These are phyloP conservation scores for Diglossa cyanea DNA, from an alignment of 2,797 vertebrate genomes.

Conservation along the genomic window DNA sequence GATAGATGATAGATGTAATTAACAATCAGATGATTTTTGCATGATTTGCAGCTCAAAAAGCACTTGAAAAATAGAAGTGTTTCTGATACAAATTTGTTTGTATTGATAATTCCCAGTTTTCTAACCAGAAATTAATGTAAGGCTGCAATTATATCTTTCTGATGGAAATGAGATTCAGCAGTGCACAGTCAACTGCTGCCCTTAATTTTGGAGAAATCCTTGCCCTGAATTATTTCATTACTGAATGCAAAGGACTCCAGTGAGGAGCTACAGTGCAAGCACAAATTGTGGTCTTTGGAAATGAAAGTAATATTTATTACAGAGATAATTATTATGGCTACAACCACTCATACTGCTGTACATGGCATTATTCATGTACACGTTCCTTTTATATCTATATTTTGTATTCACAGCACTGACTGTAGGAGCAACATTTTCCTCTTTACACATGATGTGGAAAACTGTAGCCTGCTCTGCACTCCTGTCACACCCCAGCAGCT, in stretches of 20 bases:
- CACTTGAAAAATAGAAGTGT: not conserved
- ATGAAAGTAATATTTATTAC: constrained; percentile 17
- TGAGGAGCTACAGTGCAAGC: not conserved
- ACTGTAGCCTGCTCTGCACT: not conserved
- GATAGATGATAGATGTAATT: not conserved
- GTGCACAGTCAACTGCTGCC: not conserved
- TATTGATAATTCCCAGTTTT: constrained; percentile 8
- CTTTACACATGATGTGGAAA: not conserved
- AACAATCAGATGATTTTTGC: not conserved
- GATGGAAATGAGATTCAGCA: constrained; percentile 1
- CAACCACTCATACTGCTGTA: not conserved
- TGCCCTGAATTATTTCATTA: not conserved
- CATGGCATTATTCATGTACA: not conserved
- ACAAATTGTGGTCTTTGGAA: not conserved
- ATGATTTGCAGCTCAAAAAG: not conserved
- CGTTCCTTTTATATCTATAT: not conserved
- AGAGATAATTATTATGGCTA: not conserved
- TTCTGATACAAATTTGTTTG: not conserved
- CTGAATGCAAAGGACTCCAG: not conserved
- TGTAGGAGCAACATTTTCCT: not conserved
- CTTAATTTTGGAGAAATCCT: not conserved
- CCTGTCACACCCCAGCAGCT: not conserved
- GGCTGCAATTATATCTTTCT: constrained; percentile 7
- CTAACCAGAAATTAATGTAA: not conserved
- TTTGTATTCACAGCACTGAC: not conserved